Evolutionary conservation across 2,113 vertebrate genomes (phyloP), one percentile per base, ranked within the genome.

Genomic region (Myrmecophaga tridactyla): DNA sequence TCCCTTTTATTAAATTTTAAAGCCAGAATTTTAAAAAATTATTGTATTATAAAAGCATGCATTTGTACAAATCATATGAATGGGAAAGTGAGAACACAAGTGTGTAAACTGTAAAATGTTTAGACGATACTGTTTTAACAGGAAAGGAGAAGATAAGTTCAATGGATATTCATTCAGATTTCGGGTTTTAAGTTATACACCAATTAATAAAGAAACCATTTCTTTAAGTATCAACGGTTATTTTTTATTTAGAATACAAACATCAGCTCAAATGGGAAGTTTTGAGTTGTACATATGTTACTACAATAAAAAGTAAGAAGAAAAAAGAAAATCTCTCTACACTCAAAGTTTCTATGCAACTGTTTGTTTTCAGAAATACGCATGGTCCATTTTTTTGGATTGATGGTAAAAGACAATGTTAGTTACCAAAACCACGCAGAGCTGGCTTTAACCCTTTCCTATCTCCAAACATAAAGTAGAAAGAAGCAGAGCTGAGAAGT

Each of bases 41-140:
- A 14, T 17, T 65, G 15, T 63, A 4, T 23, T 11, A 5, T 11
- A 58, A 67, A 69, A 58, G 34, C 17, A 70, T 5, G 6, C 8
- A 23, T 34, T 1, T 53, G 51, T 72, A 41, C 14, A 76, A 6
- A 6, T 20, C 51, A 23, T 0, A 29, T 1, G 1, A 18, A 25
- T 14, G 31, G 23, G 34, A 31, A 25, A 9, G 39, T 11, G 11
- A 41, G 39, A 58, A 70, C 67, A 41, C 4, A 43, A 7, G 14
- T 3, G 11, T 53, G 75, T 39, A 46, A 46, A 82, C 73, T 34
- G 3, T 31, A n/a, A 82, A 76, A 31, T 15, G 36, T 0, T 75
- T 18, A 65, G 34, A 8, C 21, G 31, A 27, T 76, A 76, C 27
- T 56, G 60, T 78, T 48, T 36, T 51, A 43, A 23, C 0, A 58